Evolutionary conservation across 1,140 invertebrate genomes (phyloP), one percentile per base, ranked within the genome.

Genomic region (Sitophilus oryzae): DNA sequence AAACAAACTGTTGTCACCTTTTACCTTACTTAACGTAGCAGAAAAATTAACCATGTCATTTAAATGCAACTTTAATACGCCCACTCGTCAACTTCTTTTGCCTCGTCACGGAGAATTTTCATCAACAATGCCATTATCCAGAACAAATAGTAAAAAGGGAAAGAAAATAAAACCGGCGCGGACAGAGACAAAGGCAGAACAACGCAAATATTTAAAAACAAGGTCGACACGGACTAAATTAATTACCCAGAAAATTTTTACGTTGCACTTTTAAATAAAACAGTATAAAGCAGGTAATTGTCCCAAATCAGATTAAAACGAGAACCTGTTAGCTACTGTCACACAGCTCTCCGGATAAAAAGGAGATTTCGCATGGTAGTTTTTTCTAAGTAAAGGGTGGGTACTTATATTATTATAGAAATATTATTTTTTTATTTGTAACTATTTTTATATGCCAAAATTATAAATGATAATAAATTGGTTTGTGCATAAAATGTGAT

Each of bases 221-320:
- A 42, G 40, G 40, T 42, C 40, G 40, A 42, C 40, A n/a, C 19
- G 11, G 40, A 18, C 16, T 42, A 42, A 42, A 42, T 42, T 42
- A 42, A 42, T 42, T 42, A 42, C 40, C 40, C 16, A 42, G 40
- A 42, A 42, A 42, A 42, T 42, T 42, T 42, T 42, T 42, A 42
- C 40, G 40, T 11, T 42, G 40, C 40, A 42, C 40, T 42, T 42
- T 42, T 42, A 42, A 42, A 42, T 42, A 42, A 42, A 42, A 42
- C 40, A 42, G 40, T 19, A 42, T 42, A 42, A 42, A 42, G 40
- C 40, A 42, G 40, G 40, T 42, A 42, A 42, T 42, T 42, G 40
- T 42, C 40, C 40, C 40, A 42, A 42, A 42, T 42, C 40, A 42
- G 40, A 42, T 42, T 42, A 42, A 42, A 42, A 42, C 40, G 40